Evolutionary conservation across 1,140 invertebrate species (phyloP).

Genomic region (Orchesella cincta): DNA sequence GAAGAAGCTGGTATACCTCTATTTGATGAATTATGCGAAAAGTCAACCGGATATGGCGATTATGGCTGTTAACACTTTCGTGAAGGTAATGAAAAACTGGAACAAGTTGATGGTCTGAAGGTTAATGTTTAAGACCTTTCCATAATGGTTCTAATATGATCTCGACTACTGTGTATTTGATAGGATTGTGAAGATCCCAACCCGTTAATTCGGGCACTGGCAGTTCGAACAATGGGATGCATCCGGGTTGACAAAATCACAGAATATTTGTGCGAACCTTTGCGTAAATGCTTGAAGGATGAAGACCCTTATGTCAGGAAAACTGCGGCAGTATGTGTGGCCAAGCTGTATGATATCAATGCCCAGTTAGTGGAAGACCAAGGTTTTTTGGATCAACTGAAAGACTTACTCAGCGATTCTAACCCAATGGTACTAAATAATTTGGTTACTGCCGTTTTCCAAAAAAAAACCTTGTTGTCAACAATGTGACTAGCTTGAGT

Average conservation of each 20-base stretch:
- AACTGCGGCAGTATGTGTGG: slow-evolving; percentile 98
- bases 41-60: slow-evolving; percentile 99
- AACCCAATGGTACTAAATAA: slow-evolving; percentile 90
- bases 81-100: slow-evolving; percentile 91
- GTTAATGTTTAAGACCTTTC: no score
- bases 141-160: no score
- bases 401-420: slow-evolving; percentile 95
- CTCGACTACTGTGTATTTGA: no score
- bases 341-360: slow-evolving; percentile 99
- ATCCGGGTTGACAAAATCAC: slow-evolving; percentile 99
- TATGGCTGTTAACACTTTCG: slow-evolving; percentile 99
- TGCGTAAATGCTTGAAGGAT: slow-evolving; percentile 97
- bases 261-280: slow-evolving; percentile 97
- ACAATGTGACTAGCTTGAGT: not conserved
- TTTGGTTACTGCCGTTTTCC: not conserved
- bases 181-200: slow-evolving; percentile 99
- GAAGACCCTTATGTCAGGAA: slow-evolving; percentile 99
- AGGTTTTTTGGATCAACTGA: slow-evolving; percentile 96
- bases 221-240: slow-evolving; percentile 99
- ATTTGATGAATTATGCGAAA: slow-evolving; percentile 99
- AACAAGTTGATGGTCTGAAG: no score
- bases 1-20: slow-evolving; percentile 98
- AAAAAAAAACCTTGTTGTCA: not conserved
- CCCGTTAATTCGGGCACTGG: slow-evolving; percentile 95
- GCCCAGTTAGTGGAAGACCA: slow-evolving; percentile 95